Base-by-base conservation (phyloP, 2,797 vertebrate genomes). In the Margarornis squamiger region DNA sequence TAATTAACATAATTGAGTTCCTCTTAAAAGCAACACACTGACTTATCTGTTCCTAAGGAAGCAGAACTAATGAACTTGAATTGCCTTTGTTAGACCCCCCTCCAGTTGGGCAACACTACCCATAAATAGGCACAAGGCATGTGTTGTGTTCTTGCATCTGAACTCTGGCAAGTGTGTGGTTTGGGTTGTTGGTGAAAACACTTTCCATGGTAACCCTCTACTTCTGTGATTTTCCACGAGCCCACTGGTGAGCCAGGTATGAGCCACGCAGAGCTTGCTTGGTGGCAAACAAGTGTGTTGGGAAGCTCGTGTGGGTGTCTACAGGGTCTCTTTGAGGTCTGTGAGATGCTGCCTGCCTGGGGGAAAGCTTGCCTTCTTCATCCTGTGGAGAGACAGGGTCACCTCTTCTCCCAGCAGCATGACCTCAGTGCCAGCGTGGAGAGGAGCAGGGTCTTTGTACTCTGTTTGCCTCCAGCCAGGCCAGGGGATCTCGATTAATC, bases 1-100 rank as follows among this genome's bases (percentile, higher is more conserved):
- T 70, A 13, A 73, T 84, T 91, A 84, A 77, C 86, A 88, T 86
- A 79, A 94, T 84, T 58, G 18, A 93, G 95, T 95, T 95, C 86
- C 88, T 95, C 88, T 85, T 93, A 17, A 85, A 72, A 84, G 82
- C 88, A 93, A 4, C 51, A 91, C 62, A 4, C 62, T 93, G 92
- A 89, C 77, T 90, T 93, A 94, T 70, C 92, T 95, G 52, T 90
- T 91, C 67, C 74, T 76, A 87, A 76, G 92, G 91, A 95, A 97
- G 93, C 95, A 95, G 95, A 95, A 95, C 86, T 91, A 70, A 79
- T 76, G 86, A 95, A 85, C 79, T 67, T 39, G 63, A 92, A 92
- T 92, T 92, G 86, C 74, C 77, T 87, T 82, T 19, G 14, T 80
- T 73, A 54, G 80, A 86, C 41, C 77, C 67, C 73, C 67, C 48